These are phyloP conservation scores for Stictonetta naevosa DNA, from an alignment of 2,113 vertebrate species.

Conservation along the genomic window DNA sequence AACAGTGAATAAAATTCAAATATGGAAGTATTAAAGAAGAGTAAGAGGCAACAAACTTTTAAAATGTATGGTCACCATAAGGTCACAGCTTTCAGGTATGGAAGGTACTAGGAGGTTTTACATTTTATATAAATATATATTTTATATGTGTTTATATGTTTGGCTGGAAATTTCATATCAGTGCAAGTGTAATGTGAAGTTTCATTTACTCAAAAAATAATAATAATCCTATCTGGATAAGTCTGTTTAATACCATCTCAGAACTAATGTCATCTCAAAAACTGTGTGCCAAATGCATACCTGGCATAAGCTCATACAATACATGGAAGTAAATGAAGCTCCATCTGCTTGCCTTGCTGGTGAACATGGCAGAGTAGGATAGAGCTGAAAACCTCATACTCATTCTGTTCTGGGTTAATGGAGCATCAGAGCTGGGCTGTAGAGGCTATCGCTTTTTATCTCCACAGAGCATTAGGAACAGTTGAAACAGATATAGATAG, in stretches of 20 bases:
- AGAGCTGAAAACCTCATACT: background rate
- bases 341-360: background rate
- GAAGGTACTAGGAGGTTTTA: background rate
- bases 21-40: background rate
- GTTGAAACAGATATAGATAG: background rate
- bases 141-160: background rate
- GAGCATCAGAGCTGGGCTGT: background rate
- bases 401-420: background rate
- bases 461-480: background rate
- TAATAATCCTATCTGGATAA: background rate
- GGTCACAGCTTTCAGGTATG: background rate
- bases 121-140: background rate
- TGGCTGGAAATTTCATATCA: background rate
- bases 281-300: background rate
- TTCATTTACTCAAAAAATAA: background rate
- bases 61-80: background rate
- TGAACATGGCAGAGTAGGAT: background rate
- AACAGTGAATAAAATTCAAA: background rate
- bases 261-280: background rate
- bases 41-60: background rate
- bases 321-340: background rate
- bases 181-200: background rate
- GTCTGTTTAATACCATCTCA: fast-evolving
- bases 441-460: background rate
- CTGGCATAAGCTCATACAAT: background rate